Base-by-base conservation (phyloP, 1,140 invertebrate genomes). In the Drosophila subpulchrella region DNA sequence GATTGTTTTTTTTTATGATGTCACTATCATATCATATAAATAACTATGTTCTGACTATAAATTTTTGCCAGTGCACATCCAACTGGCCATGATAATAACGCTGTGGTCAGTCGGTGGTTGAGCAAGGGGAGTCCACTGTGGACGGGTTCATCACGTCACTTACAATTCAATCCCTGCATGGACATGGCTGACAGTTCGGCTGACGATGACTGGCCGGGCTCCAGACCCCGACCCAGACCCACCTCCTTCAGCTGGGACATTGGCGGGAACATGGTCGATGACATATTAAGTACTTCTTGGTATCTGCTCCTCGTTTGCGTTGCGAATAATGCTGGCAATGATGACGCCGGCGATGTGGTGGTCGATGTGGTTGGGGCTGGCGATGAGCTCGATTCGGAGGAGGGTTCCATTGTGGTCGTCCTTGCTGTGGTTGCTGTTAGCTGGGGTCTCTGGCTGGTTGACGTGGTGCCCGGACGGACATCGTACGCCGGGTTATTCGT, bases 241-340 rank as follows among this genome's bases (percentile, higher is more conserved):
- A 27, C n/a, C n/a, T 51, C 74, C 54, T 75, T 63, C 44, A 73
- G 47, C 50, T 80, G 61, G 36, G 82, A 86, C 84, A 86, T 65
- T 65, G 90, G 81, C 63, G 91, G 91, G 73, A 91, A 91, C 91
- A 92, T 92, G 85, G 91, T 90, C 88, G 88, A 74, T 91, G 91
- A 90, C 90, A 91, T 91, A 92, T 91, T 92, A 92, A 92, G 91
- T 92, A 91, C 91, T 89, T 92, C 89, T 89, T 92, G 91, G 79
- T 90, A 91, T 90, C 79, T 91, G 76, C 91, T 92, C 65, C 82
- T 91, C 71, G 79, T 90, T 72, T 81, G 90, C 75, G 90, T 86
- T 66, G 90, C 86, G 62, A 90, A 90, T 71, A 83, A 56, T 62
- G 90, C 83, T 62, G 90, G 79, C 60, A 91, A 81, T 75, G 90